Conservation (phyloP, 2,888 invertebrate genomes). For the Ormyrus rosae region DNA sequence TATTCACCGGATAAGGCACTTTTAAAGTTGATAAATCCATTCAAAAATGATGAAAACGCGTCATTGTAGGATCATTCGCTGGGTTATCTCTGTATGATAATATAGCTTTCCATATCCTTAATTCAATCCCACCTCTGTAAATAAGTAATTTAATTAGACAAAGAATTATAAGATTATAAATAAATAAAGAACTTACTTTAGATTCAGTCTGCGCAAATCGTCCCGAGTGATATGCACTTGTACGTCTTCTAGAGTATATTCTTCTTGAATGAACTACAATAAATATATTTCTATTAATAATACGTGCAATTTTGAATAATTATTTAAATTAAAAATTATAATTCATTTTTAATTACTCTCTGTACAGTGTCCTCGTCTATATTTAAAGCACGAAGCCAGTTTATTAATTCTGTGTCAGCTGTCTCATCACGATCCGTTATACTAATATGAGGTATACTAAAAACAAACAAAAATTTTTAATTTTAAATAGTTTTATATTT, state of each 20-base stretch:
- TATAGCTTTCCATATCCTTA: conserved; percentile 91
- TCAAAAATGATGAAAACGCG: background rate
- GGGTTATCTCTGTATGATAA: conserved; percentile 78
- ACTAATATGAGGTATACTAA: conserved; percentile 68
- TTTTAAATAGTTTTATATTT: background rate
- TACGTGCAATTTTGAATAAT: background rate
- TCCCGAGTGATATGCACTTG: conserved; percentile 87
- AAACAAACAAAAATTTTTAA: background rate
- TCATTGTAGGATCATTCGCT: background rate
- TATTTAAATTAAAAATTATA: conserved; percentile 2
- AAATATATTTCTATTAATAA: conserved; percentile 42
- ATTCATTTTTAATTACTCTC: conserved; percentile 74
- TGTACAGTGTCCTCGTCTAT: conserved; percentile 83
- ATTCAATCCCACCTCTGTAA: conserved; percentile 87
- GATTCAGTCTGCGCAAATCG: conserved; percentile 86
- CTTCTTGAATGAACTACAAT: conserved; percentile 82
- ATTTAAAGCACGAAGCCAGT: conserved; percentile 85
- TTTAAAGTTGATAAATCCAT: conserved; percentile 44
- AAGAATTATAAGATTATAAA: conserved; percentile 28
- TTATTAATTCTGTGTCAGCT: conserved; percentile 79
- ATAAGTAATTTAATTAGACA: conserved; percentile 48
- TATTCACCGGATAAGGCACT: conserved; percentile 56
- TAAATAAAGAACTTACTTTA: conserved; percentile 80
- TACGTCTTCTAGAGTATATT: conserved; percentile 88
- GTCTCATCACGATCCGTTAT: conserved; percentile 69